Percentiles rank a stretch among this genome's conserved stretches.
These are phyloP conservation scores for Copidosoma aretas DNA, from an alignment of 2,888 invertebrate species.

Conservation along the genomic window DNA sequence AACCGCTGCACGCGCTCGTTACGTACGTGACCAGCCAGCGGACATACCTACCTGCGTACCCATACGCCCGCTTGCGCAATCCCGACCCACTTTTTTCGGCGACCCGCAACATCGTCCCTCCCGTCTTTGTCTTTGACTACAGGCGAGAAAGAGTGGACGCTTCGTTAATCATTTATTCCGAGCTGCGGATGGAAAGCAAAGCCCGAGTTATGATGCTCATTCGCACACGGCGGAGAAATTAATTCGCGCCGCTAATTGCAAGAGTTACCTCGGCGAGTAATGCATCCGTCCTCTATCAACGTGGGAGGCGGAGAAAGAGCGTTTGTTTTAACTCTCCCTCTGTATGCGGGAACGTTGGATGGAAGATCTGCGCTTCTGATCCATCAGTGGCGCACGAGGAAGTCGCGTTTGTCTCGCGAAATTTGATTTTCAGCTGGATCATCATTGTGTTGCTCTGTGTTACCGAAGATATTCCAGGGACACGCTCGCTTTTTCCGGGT, in stretches of 20 bases:
- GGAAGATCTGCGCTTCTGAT: slow-evolving; percentile 28
- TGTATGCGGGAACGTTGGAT: not conserved
- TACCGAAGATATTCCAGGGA: too few species aligned
- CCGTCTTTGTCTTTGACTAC: not conserved
- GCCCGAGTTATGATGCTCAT: slow-evolving; percentile 11
- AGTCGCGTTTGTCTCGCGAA: slow-evolving; percentile 7
- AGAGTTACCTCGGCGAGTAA: not conserved
- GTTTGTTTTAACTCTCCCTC: too few species aligned
- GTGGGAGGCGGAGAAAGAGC: slow-evolving; percentile 7
- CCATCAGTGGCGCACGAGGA: slow-evolving; percentile 11
- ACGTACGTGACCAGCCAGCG: slow-evolving; percentile 22
- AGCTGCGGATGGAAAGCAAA: slow-evolving; percentile 20
- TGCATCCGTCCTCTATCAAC: slow-evolving; percentile 4
- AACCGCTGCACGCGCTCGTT: not conserved
- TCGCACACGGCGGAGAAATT: slow-evolving; percentile 14
- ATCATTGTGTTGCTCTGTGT: not conserved
- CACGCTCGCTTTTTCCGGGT: not conserved
- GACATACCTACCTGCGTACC: not conserved
- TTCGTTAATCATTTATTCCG: slow-evolving; percentile 27
- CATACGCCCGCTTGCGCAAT: slow-evolving; percentile 12
- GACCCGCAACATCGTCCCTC: not conserved
- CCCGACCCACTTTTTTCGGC: slow-evolving; percentile 30
- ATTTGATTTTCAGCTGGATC: slow-evolving; percentile 11
- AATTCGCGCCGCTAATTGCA: slow-evolving; percentile 28
- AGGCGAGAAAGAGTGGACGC: slow-evolving; percentile 2